These are phyloP conservation scores for Meandrusa payeni DNA, from an alignment of 2,888 invertebrate species.

Conservation along the genomic window DNA sequence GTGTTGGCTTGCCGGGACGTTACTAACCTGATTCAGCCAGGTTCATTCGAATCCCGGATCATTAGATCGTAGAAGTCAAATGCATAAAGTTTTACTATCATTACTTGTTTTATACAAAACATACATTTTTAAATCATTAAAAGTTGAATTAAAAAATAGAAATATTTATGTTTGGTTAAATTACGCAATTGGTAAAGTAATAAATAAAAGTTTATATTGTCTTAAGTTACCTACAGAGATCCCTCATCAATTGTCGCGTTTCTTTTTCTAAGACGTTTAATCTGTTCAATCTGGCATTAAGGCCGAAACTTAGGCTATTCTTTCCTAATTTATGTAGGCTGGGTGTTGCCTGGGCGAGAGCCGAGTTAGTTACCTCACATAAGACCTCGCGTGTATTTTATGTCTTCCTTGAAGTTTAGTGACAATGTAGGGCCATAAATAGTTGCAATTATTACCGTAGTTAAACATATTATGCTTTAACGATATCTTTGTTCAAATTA, in stretches of 20 bases:
- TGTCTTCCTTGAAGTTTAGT: slow-evolving; percentile 14
- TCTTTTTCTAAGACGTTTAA: slow-evolving; percentile 57
- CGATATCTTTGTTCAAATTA: slow-evolving; percentile 1
- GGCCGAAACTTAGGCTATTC: slow-evolving; percentile 69
- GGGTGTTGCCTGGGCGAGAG: slow-evolving; percentile 35
- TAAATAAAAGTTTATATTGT: too few relatives aligned
- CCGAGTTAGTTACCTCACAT: slow-evolving; percentile 23
- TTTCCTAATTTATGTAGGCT: slow-evolving; percentile 61
- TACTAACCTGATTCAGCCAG: too few relatives aligned
- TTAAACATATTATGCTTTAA: slow-evolving; percentile 2
- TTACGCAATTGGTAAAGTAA: too few relatives aligned
- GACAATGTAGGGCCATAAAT: slow-evolving; percentile 7
- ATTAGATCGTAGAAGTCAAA: too few relatives aligned
- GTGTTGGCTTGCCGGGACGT: too few relatives aligned
- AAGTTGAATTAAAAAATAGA: too few relatives aligned
- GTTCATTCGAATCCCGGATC: too few relatives aligned
- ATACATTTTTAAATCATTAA: too few relatives aligned
- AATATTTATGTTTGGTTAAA: too few relatives aligned
- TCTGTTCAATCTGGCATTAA: slow-evolving; percentile 69
- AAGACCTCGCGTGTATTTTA: slow-evolving; percentile 15
- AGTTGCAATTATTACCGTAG: slow-evolving; percentile 10
- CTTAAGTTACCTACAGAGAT: too few relatives aligned
- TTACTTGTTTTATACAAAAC: too few relatives aligned
- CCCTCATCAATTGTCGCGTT: slow-evolving; percentile 42
- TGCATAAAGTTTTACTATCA: too few relatives aligned